These are phyloP conservation scores for Lemur catta DNA, from an alignment of 2,797 vertebrate species.

Conservation along the genomic window DNA sequence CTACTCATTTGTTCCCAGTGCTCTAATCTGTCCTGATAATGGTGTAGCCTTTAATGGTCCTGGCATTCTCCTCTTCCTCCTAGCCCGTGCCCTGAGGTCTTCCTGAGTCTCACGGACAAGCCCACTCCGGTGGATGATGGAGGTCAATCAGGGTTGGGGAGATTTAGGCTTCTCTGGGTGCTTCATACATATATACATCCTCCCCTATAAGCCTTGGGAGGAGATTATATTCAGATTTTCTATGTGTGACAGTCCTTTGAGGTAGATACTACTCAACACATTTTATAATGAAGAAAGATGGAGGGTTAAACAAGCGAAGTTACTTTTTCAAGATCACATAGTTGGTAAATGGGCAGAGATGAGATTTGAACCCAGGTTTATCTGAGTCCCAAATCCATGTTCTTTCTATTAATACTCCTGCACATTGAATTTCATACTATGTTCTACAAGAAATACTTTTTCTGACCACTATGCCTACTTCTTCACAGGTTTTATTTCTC, in stretches of 20 bases:
- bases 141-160: neutral
- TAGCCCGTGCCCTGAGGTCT: neutral
- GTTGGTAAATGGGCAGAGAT: neutral
- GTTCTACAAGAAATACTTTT: neutral
- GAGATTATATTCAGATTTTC: neutral
- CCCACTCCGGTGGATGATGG: too few relatives aligned
- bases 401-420: neutral
- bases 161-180: neutral
- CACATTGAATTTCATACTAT: neutral
- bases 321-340: neutral
- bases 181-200: neutral
- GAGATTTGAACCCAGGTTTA: neutral
- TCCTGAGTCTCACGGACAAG: neutral
- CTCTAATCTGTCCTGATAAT: too few relatives aligned
- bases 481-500: neutral
- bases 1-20: neutral
- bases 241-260: neutral
- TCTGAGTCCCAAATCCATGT: neutral
- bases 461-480: neutral
- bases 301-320: neutral
- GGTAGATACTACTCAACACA: neutral
- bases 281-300: neutral
- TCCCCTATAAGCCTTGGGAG: neutral
- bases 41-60: neutral
- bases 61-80: neutral